Conservation (phyloP, 1,140 invertebrate genomes). For the Lepidostoma basale region DNA sequence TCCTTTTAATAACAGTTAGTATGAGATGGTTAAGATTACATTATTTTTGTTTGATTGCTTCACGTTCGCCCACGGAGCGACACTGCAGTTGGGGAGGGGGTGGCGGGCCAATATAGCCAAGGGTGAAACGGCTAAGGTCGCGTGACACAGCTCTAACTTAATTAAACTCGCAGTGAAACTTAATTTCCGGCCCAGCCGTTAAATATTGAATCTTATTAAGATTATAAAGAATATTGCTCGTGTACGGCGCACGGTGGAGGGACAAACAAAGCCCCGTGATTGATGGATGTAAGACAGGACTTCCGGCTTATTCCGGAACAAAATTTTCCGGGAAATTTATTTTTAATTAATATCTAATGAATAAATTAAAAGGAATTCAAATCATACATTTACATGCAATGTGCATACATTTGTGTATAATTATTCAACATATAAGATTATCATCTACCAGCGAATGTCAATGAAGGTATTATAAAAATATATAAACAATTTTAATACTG, state of each 20-base stretch:
- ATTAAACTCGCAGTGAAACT: constrained; percentile 47
- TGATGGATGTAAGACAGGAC: constrained; percentile 26
- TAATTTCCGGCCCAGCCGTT: constrained; percentile 46
- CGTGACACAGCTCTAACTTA: constrained; percentile 45
- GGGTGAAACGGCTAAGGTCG: constrained; percentile 29
- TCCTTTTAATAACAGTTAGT: too few species aligned
- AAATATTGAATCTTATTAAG: constrained; percentile 47
- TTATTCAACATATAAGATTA: too few species aligned
- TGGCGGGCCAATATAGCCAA: neutral
- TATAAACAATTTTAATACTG: too few species aligned
- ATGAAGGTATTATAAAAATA: too few species aligned
- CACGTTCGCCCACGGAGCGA: too few species aligned
- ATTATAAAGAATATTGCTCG: constrained; percentile 43
- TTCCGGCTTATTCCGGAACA: neutral
- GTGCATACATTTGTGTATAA: too few species aligned
- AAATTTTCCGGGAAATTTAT: neutral
- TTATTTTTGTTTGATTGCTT: too few species aligned
- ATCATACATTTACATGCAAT: too few species aligned
- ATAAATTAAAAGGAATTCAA: too few species aligned
- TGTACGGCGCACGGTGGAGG: neutral
- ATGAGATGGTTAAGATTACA: too few species aligned
- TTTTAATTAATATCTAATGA: constrained; percentile 25
- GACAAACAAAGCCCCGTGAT: constrained; percentile 38
- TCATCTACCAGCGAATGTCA: too few species aligned
- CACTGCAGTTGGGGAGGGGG: neutral